These are phyloP conservation scores for Boloria selene DNA, from an alignment of 2,888 invertebrate species.

Conservation along the genomic window DNA sequence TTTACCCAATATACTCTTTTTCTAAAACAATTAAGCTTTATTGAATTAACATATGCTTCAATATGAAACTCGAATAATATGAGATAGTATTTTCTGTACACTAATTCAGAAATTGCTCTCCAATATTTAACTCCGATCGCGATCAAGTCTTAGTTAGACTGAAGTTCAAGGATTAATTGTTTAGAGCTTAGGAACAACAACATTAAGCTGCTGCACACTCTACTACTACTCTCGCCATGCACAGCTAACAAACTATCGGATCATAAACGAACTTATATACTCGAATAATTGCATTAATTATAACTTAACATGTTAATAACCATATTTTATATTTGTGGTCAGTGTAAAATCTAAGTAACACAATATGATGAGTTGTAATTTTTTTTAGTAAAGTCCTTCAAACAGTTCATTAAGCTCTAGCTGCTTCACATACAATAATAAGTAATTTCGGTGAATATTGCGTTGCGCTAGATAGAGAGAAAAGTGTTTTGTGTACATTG, in stretches of 20 bases:
- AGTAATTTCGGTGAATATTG: slow-evolving; percentile 16
- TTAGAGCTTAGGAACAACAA: slow-evolving; percentile 4
- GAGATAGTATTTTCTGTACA: no score
- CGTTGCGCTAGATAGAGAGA: slow-evolving; percentile 20
- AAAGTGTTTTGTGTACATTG: slow-evolving; percentile 27
- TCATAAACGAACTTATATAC: neutral
- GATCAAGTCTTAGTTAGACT: neutral
- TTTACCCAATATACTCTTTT: no score
- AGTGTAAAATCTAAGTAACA: neutral
- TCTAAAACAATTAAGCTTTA: no score
- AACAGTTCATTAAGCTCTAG: neutral
- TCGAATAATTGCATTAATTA: neutral
- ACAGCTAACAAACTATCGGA: neutral
- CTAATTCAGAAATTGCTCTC: no score
- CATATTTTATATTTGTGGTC: neutral
- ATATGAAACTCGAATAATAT: no score
- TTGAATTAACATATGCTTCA: no score
- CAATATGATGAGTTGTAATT: neutral
- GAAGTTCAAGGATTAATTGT: neutral
- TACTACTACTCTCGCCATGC: neutral
- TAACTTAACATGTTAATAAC: neutral
- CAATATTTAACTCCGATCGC: no score
- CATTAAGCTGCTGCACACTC: neutral
- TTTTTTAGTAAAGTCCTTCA: slow-evolving; percentile 3
- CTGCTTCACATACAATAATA: neutral